phyloP scores from a whole-genome alignment of 2,888 invertebrate genomes.

The Sesia bembeciformis region DNA sequence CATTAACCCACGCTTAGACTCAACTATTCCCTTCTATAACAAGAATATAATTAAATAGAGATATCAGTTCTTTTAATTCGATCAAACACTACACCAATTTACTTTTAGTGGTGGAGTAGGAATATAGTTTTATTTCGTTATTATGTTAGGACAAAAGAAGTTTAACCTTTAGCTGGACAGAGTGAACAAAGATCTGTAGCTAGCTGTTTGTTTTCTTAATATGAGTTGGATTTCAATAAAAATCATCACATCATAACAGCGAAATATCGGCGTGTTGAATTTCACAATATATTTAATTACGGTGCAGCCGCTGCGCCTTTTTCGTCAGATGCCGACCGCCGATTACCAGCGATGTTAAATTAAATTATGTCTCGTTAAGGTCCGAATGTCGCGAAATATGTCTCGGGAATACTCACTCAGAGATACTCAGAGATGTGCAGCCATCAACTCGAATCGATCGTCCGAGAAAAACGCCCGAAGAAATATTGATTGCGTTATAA shows the following conservation, averaged over 20 bases:
- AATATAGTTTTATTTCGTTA: too few species aligned
- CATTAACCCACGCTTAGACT: not conserved
- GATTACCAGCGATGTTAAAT: slow-evolving; percentile 31
- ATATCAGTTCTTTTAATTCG: too few species aligned
- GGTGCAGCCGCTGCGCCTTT: slow-evolving; percentile 9
- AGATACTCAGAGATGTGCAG: not conserved
- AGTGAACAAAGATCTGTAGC: not conserved
- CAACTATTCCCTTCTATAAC: not conserved
- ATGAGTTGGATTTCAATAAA: not conserved
- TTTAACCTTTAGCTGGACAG: not conserved
- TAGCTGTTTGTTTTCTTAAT: not conserved
- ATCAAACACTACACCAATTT: too few species aligned
- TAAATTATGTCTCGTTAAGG: slow-evolving; percentile 29
- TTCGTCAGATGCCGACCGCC: slow-evolving; percentile 27
- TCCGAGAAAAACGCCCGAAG: not conserved
- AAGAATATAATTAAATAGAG: too few species aligned
- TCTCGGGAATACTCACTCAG: not conserved
- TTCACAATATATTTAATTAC: slow-evolving; percentile 42
- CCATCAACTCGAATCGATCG: not conserved
- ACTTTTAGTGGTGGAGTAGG: too few species aligned
- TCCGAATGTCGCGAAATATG: slow-evolving; percentile 22
- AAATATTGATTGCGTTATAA: not conserved
- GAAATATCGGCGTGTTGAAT: slow-evolving; percentile 16
- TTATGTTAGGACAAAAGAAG: too few species aligned
- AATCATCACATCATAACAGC: not conserved